Evolutionary conservation across 1,140 invertebrate species (phyloP).

Genomic region (Cyclargus thomasi): DNA sequence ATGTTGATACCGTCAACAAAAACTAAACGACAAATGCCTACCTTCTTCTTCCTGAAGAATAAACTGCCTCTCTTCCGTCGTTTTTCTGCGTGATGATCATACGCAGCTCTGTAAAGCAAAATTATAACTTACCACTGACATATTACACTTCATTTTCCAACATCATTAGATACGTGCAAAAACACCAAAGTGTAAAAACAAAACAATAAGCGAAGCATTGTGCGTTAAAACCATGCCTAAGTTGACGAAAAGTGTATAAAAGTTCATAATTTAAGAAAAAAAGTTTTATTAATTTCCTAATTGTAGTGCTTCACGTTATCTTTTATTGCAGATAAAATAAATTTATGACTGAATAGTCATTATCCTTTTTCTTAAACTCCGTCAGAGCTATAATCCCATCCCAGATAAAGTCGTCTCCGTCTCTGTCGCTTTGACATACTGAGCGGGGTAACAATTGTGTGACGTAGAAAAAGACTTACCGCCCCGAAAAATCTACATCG

Average conservation of each 20-base stretch:
- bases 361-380: too few species aligned
- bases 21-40: constrained; percentile 28
- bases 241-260: background rate
- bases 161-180: background rate
- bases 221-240: constrained; percentile 28
- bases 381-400: too few species aligned
- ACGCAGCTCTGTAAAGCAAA: constrained; percentile 77
- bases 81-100: constrained; percentile 88
- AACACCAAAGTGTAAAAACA: constrained; percentile 22
- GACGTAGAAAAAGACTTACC: too few species aligned
- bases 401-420: too few species aligned
- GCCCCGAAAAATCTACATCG: too few species aligned
- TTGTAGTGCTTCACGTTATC: too few species aligned
- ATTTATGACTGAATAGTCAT: too few species aligned
- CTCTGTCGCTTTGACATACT: too few species aligned
- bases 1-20: too few species aligned
- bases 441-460: too few species aligned
- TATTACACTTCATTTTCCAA: background rate
- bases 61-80: constrained; percentile 89
- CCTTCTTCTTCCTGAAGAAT: constrained; percentile 93
- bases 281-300: background rate
- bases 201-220: constrained; percentile 38
- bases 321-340: too few species aligned
- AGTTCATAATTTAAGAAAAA: background rate
- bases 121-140: constrained; percentile 11